These are phyloP conservation scores for Protobothrops mucrosquamatus DNA, from an alignment of 2,113 vertebrate species.

Conservation along the genomic window DNA sequence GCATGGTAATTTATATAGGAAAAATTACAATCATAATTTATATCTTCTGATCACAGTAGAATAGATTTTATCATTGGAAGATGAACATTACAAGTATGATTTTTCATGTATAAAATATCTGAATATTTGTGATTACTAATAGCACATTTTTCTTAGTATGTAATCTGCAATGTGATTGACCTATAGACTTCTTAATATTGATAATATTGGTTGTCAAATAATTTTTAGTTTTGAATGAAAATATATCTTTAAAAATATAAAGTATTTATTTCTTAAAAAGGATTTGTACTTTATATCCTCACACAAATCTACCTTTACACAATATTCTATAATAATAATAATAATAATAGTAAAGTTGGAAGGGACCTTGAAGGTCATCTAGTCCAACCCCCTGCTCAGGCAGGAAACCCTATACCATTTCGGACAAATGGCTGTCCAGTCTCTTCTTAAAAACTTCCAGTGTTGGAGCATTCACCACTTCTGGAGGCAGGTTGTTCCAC, in stretches of 20 bases:
- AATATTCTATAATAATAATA: neutral
- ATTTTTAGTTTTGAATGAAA: neutral
- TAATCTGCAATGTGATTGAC: neutral
- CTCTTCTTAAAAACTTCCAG: too few species aligned
- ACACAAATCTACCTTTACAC: neutral
- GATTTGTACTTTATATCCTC: neutral
- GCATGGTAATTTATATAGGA: neutral
- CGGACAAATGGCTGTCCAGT: too few species aligned
- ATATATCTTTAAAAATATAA: neutral
- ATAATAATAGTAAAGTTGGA: too few species aligned
- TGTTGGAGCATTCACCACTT: too few species aligned
- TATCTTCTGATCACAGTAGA: neutral
- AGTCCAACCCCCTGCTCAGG: too few species aligned
- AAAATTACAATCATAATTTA: neutral
- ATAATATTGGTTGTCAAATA: neutral
- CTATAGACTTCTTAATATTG: neutral
- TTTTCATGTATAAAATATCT: neutral
- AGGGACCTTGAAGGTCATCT: too few species aligned
- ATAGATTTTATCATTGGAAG: neutral
- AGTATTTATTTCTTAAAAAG: slow-evolving; percentile 19
- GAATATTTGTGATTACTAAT: neutral
- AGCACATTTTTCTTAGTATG: neutral
- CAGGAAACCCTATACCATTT: too few species aligned
- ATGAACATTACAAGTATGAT: neutral
- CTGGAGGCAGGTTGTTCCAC: too few species aligned